Evolutionary conservation across 1,140 invertebrate genomes (phyloP).

Genomic region (Euglossa dilemma): DNA sequence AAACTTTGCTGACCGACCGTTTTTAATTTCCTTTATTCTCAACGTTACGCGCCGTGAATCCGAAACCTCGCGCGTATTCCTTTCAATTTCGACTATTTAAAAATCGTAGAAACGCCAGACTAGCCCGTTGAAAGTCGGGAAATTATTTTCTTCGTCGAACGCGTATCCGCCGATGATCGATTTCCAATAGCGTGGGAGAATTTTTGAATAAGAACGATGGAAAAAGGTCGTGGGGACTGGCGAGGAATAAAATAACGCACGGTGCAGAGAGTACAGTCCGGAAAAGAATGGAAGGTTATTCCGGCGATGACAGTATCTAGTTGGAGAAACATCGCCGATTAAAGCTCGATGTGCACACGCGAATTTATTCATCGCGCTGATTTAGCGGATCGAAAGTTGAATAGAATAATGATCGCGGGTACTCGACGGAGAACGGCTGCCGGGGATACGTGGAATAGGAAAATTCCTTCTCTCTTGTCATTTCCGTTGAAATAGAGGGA

Average conservation of each 20-base stretch:
- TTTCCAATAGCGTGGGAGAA: background rate
- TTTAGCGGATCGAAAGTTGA: background rate
- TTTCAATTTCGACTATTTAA: background rate
- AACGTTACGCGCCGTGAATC: background rate
- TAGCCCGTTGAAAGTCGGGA: background rate
- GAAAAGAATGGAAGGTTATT: background rate
- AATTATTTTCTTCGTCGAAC: background rate
- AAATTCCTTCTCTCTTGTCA: background rate
- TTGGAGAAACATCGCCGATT: constrained; percentile 20
- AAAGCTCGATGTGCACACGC: background rate
- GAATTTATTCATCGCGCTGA: background rate
- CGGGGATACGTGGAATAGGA: too few relatives aligned
- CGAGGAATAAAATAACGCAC: background rate
- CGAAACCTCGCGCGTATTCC: too few relatives aligned
- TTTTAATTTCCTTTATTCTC: background rate
- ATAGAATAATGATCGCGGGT: background rate
- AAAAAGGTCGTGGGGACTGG: too few relatives aligned
- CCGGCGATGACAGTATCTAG: constrained; percentile 10
- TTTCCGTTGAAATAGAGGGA: constrained; percentile 1
- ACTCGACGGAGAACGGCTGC: background rate
- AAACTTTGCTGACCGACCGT: background rate
- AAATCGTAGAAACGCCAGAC: too few relatives aligned
- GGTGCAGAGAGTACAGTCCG: background rate
- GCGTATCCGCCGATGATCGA: background rate
- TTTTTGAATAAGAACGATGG: background rate